Evolutionary conservation across 2,888 invertebrate species (phyloP).

Genomic region (Marasmarcha lunaedactyla): DNA sequence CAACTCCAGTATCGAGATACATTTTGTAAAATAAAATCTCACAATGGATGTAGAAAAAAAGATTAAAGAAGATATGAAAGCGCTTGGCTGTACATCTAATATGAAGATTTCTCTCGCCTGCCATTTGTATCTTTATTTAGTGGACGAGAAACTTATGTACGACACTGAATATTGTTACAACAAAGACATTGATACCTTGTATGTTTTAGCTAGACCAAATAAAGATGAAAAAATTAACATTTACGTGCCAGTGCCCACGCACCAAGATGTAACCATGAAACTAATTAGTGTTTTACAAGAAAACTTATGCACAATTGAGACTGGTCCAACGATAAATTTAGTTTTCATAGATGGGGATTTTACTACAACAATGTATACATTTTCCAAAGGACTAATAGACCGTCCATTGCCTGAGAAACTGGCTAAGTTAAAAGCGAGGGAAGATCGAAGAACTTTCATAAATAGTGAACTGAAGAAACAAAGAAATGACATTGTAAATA

Average conservation of each 20-base stretch:
- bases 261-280: constrained; percentile 36
- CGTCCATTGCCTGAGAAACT: constrained; percentile 32
- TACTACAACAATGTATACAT: constrained; percentile 53
- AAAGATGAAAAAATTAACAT: constrained; percentile 50
- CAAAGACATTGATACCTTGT: constrained; percentile 48
- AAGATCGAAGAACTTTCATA: constrained; percentile 42
- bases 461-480: constrained; percentile 48
- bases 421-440: constrained; percentile 27
- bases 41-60: constrained; percentile 51
- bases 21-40: constrained; percentile 3
- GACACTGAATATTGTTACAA: constrained; percentile 60
- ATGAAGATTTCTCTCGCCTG: constrained; percentile 49
- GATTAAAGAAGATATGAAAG: constrained; percentile 52
- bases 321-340: constrained; percentile 45
- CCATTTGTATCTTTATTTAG: constrained; percentile 49
- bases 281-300: constrained; percentile 47
- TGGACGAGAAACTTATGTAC: constrained; percentile 59
- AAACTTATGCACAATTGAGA: constrained; percentile 54
- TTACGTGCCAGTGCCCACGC: constrained; percentile 49
- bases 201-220: constrained; percentile 48
- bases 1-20: too few relatives aligned
- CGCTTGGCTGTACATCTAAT: constrained; percentile 49
- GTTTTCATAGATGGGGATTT: constrained; percentile 57
- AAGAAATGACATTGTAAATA: constrained; percentile 35
- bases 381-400: constrained; percentile 43